phyloP scores from a whole-genome alignment of 2,113 vertebrate species.

The Egretta garzetta region DNA sequence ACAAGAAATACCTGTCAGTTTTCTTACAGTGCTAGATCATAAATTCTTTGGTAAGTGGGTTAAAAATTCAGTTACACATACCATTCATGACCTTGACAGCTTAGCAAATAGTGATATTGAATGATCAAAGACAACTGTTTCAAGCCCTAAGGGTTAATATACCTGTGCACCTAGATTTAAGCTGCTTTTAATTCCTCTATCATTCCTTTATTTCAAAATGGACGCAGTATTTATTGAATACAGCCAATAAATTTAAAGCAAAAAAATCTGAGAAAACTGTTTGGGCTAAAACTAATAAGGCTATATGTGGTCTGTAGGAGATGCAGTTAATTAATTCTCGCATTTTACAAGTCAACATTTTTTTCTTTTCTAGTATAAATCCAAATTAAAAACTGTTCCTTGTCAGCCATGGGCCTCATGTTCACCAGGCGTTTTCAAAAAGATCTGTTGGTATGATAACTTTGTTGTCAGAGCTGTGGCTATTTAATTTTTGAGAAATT shows the following conservation, averaged over 20 bases:
- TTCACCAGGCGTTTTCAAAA: background rate
- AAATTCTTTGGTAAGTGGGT: slow-evolving; percentile 62
- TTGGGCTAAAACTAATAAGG: background rate
- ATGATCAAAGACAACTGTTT: slow-evolving; percentile 49
- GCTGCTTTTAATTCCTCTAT: background rate
- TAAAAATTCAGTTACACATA: slow-evolving; percentile 60
- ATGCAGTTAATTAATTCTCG: background rate
- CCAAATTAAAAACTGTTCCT: background rate
- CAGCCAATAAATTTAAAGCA: background rate
- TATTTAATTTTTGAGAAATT: background rate
- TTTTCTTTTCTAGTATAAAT: background rate
- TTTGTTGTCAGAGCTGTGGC: background rate
- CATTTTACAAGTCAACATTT: background rate
- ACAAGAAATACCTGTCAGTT: slow-evolving; percentile 59
- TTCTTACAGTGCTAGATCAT: slow-evolving; percentile 61
- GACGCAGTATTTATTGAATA: background rate
- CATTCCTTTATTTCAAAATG: background rate
- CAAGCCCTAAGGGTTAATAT: slow-evolving; percentile 37
- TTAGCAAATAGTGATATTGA: slow-evolving; percentile 28
- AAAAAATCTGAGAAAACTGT: background rate
- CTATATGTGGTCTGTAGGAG: background rate
- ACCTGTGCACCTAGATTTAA: slow-evolving; percentile 8
- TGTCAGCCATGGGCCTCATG: background rate
- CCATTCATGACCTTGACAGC: slow-evolving; percentile 49
- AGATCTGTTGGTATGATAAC: background rate